These are phyloP conservation scores for Schizotus pectinicornis DNA, from an alignment of 2,888 invertebrate genomes.

Conservation along the genomic window DNA sequence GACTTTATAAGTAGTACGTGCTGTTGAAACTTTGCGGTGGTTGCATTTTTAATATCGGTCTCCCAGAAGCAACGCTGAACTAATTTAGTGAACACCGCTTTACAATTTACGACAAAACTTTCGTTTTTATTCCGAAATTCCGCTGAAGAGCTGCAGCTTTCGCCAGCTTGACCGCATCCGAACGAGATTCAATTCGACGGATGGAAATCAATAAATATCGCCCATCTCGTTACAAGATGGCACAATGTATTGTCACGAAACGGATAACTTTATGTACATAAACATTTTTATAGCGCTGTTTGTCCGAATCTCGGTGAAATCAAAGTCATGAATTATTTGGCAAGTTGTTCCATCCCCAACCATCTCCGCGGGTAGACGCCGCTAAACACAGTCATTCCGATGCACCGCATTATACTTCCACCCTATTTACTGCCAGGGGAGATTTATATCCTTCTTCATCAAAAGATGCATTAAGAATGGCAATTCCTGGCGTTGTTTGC, in stretches of 20 bases:
- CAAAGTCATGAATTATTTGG: constrained; percentile 32
- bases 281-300: constrained; percentile 30
- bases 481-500: constrained; percentile 6
- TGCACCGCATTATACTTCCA: constrained; percentile 33
- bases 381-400: constrained; percentile 26
- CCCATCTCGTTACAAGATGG: neutral
- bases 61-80: constrained; percentile 5
- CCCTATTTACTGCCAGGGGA: constrained; percentile 33
- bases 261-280: neutral
- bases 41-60: constrained; percentile 30
- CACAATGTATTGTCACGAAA: constrained; percentile 2
- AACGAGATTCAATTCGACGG: too few relatives aligned
- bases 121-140: constrained; percentile 8
- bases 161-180: neutral
- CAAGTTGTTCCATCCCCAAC: constrained; percentile 17
- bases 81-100: constrained; percentile 16
- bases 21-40: constrained; percentile 24
- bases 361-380: constrained; percentile 16
- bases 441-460: constrained; percentile 35
- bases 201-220: too few relatives aligned
- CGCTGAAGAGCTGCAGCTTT: neutral
- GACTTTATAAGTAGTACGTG: constrained; percentile 17
- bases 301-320: constrained; percentile 16
- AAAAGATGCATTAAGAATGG: constrained; percentile 29
- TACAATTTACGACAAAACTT: constrained; percentile 13